A percentile compares a stretch with the other conserved stretches of the same genome.
These are phyloP conservation scores for Eretmochelys imbricata DNA, from an alignment of 2,113 vertebrate genomes.

Conservation along the genomic window DNA sequence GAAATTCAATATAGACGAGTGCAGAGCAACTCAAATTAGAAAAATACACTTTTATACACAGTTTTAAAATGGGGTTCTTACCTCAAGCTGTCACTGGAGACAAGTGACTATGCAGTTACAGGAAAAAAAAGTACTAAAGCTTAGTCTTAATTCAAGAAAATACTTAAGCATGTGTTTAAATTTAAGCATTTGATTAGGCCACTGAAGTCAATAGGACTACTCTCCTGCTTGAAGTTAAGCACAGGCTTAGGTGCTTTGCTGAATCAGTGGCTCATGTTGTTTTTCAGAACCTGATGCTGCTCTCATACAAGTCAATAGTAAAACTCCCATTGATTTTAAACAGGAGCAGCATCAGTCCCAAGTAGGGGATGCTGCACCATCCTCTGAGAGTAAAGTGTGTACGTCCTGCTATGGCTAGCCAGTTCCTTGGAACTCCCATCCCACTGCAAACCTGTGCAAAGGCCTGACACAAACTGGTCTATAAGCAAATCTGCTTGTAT, in stretches of 20 bases:
- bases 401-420: background rate
- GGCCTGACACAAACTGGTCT: background rate
- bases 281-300: background rate
- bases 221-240: background rate
- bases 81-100: background rate
- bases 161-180: background rate
- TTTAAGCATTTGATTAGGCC: background rate
- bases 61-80: background rate
- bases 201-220: background rate
- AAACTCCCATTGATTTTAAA: background rate
- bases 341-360: background rate
- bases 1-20: background rate
- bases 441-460: background rate
- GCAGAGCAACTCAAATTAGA: background rate
- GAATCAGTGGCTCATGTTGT: background rate
- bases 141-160: background rate
- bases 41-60: background rate
- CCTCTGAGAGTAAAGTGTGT: background rate
- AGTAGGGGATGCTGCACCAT: fast-evolving
- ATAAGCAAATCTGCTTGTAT: background rate
- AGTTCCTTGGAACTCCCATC: background rate
- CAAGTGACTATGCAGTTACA: background rate
- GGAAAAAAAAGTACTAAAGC: background rate
- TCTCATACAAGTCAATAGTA: background rate
- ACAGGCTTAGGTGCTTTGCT: background rate